Evolutionary conservation across 2,888 invertebrate genomes (phyloP), one percentile per base, ranked within the genome.

Genomic region (Psococerastis gibbosa): DNA sequence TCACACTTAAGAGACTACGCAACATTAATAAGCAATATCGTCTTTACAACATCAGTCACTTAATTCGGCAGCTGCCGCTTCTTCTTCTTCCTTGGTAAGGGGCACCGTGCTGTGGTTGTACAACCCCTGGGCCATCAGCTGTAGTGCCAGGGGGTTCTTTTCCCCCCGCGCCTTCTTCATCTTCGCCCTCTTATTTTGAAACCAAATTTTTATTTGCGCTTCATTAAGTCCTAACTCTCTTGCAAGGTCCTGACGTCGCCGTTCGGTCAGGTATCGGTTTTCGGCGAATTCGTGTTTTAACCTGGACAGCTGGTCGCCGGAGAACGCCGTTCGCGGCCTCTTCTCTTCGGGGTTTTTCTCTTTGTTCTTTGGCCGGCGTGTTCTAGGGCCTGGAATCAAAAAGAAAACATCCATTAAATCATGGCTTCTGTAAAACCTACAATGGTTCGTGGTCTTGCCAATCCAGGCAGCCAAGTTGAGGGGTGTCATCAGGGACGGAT

Each of bases 151-250:
- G 0, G 84, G 80, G 62, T 88, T 84, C 56, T 82, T 76, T 52
- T 80, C 78, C 0, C 88, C 88, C 0, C 75, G 75, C 0, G 85
- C 73, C 60, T 94, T 94, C 70, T 95, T 95, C 61, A 92, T 81
- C 66, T 94, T 94, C 49, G 95, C 95, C 13, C 94, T 70, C 61
- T 94, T 92, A 66, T 94, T 92, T 68, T 94, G 88, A 67, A 91
- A 89, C 91, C 89, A 92, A 61, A 92, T 91, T 69, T 92, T 92
- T 60, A 89, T 95, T 66, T 95, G 95, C 0, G 91, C 89, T 62
- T 97, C 95, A 54, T 94, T 92, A 47, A 95, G 69, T 1, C 87
- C 84, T 46, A 95, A 67, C 56, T 92, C 91, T 3, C 78, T 71
- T n/a, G 92, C 91, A 48, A 95, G 66, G 50, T 85, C 78, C 60